A percentile compares a stretch with the other conserved stretches of the same genome.
These are phyloP conservation scores for Oncorhynchus mykiss DNA, from an alignment of 2,113 vertebrate genomes.

Conservation along the genomic window DNA sequence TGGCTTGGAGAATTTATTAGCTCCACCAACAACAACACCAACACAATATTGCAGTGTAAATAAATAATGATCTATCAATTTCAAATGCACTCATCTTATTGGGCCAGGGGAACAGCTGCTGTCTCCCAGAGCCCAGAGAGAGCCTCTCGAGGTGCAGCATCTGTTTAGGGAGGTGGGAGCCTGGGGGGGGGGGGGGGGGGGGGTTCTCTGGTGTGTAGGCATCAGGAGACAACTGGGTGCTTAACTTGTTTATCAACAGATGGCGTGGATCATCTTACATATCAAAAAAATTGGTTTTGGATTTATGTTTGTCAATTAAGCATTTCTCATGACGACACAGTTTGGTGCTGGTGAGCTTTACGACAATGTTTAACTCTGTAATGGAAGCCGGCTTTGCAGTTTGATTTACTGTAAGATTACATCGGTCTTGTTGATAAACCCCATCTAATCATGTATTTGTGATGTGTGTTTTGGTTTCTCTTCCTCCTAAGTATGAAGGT, in stretches of 20 bases:
- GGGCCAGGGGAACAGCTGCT: constrained; percentile 74
- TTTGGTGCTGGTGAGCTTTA: no score
- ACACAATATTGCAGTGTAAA: constrained; percentile 62
- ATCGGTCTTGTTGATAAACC: not conserved
- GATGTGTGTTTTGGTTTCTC: constrained; percentile 18
- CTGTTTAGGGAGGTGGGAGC: constrained; percentile 60
- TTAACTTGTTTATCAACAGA: constrained; percentile 77
- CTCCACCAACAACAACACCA: no score
- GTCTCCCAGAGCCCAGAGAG: constrained; percentile 50
- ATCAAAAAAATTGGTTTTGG: no score
- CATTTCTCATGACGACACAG: no score
- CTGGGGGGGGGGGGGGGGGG: not conserved
- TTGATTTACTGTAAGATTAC: no score
- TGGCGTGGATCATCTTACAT: constrained; percentile 44
- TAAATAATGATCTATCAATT: constrained; percentile 78
- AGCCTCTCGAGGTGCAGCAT: constrained; percentile 79
- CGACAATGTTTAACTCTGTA: no score
- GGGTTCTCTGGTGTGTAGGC: constrained; percentile 60
- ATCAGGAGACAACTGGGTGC: constrained; percentile 75
- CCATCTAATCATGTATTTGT: not conserved
- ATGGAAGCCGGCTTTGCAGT: not conserved
- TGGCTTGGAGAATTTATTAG: constrained; percentile 2
- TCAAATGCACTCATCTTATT: constrained; percentile 66
- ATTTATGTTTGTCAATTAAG: no score
- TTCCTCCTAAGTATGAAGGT: constrained; percentile 18